A percentile compares a stretch with the other conserved stretches of the same genome.
Conservation (phyloP, 37 sponge, comb jelly and placozoan species). For the Lycopodina hypogea region DNA sequence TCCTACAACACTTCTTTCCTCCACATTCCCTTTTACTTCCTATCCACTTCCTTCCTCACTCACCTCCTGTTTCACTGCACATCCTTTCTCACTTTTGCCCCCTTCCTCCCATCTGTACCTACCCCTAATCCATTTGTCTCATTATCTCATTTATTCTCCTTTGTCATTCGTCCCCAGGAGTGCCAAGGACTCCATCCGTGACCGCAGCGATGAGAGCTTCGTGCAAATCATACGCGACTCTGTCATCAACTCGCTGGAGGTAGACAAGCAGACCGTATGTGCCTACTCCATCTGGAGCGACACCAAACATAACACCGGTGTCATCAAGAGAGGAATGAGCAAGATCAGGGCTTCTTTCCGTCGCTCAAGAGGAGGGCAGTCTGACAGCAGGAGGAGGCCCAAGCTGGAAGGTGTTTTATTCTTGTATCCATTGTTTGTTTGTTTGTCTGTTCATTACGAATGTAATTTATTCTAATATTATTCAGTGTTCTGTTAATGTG, state of each 20-base stretch:
- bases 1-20: no score
- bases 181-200: slow-evolving; percentile 39
- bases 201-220: slow-evolving; percentile 36
- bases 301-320: slow-evolving; percentile 2
- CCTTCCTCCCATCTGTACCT: neutral
- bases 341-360: slow-evolving; percentile 30
- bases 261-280: slow-evolving; percentile 44
- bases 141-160: neutral
- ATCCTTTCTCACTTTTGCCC: neutral
- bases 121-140: neutral
- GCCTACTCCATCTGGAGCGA: slow-evolving; percentile 57
- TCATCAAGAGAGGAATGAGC: slow-evolving; percentile 29
- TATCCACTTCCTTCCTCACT: neutral
- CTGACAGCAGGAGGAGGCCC: neutral
- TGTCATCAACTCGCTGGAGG: slow-evolving; percentile 56
- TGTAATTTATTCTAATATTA: no score
- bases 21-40: no score
- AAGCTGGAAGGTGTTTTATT: slow-evolving; percentile 41
- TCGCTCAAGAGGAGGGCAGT: neutral
- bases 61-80: neutral
- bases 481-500: no score
- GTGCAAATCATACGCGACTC: slow-evolving; percentile 32
- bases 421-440: neutral
- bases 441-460: neutral
- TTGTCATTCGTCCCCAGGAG: neutral